Conservation (phyloP, 2,888 invertebrate genomes). For the Andrena trimmerana region DNA sequence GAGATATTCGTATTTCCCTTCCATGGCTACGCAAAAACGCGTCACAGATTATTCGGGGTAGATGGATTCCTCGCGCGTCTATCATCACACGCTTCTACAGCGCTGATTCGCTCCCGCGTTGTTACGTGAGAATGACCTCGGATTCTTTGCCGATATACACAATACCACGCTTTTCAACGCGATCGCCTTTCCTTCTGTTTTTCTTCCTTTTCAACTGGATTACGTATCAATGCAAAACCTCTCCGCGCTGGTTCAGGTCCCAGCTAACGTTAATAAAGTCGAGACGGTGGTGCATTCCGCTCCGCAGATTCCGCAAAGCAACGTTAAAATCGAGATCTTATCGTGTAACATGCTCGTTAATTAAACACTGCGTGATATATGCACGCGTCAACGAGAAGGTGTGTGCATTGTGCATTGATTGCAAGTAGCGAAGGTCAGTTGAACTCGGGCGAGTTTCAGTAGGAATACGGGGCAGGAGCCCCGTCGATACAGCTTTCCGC, state of each 20-base stretch:
- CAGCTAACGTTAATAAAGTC: conserved; percentile 16
- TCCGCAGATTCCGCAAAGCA: neutral
- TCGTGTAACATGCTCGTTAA: neutral
- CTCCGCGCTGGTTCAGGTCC: conserved; percentile 19
- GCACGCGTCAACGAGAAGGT: conserved; percentile 1
- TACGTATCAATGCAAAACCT: conserved; percentile 13
- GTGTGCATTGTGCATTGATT: conserved; percentile 53
- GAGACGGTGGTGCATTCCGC: neutral
- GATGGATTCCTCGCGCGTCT: conserved; percentile 2
- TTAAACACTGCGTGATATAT: neutral
- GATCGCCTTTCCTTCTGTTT: conserved; percentile 41
- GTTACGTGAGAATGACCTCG: conserved; percentile 57
- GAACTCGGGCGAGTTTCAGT: conserved; percentile 54
- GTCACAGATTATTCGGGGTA: conserved; percentile 32
- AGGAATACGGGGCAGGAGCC: conserved; percentile 16
- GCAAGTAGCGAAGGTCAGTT: conserved; percentile 64
- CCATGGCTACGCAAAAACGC: neutral
- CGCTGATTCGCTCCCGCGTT: conserved; percentile 36
- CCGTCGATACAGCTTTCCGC: conserved; percentile 12
- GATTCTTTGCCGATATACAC: conserved; percentile 37
- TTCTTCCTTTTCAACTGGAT: conserved; percentile 32
- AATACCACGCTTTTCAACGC: conserved; percentile 30
- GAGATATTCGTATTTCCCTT: conserved; percentile 9
- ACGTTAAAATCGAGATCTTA: conserved; percentile 7
- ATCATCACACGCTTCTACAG: conserved; percentile 27